phyloP scores from a whole-genome alignment of 1,140 invertebrate species.

The Papilio polyxenes region DNA sequence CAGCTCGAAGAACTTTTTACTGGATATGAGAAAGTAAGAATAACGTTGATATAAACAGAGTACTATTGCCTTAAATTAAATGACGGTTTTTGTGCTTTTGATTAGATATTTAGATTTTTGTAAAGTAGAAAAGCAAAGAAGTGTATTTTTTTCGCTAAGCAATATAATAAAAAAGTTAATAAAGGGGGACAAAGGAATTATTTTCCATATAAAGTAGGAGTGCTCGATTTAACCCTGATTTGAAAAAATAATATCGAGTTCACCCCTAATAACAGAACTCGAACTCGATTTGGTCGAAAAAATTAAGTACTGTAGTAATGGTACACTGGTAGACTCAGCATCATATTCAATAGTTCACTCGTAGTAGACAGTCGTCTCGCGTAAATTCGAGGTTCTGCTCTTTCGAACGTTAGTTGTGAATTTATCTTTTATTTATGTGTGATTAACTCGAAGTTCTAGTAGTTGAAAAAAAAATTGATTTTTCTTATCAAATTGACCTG shows the following conservation, averaged over 20 bases:
- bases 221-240: too few species aligned
- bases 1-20: neutral
- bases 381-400: neutral
- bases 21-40: too few species aligned
- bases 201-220: too few species aligned
- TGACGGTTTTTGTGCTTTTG: too few species aligned
- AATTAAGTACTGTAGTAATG: conserved; percentile 6
- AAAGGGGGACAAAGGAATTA: too few species aligned
- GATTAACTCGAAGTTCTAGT: neutral
- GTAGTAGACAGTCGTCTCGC: conserved; percentile 20
- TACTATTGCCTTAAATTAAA: too few species aligned
- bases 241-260: too few species aligned
- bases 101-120: too few species aligned
- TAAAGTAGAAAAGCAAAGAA: too few species aligned
- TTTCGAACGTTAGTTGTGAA: neutral
- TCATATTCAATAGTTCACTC: conserved; percentile 35
- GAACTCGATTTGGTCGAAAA: conserved; percentile 24
- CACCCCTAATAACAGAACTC: neutral
- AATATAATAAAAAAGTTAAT: too few species aligned
- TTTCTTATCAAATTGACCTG: neutral
- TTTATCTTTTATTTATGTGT: neutral
- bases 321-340: neutral
- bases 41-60: too few species aligned
- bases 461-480: neutral
- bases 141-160: too few species aligned